Evolutionary conservation across 2,888 invertebrate genomes (phyloP), one percentile per base, ranked within the genome.

Genomic region (Lithophane ornitopus): DNA sequence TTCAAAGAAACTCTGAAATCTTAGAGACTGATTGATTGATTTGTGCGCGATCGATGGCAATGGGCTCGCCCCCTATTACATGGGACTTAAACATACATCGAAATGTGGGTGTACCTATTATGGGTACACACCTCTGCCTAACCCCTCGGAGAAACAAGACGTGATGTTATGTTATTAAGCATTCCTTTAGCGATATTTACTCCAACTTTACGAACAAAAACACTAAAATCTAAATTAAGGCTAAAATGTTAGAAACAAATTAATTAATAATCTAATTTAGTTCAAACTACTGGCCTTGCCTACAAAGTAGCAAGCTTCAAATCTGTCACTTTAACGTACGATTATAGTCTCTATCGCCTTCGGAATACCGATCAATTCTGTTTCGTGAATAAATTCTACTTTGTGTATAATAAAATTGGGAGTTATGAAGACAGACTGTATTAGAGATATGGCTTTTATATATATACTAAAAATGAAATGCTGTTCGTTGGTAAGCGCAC

Each of bases 281-380:
- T 63, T 44, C 44, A 41, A 56, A 52, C n/a, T 34, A 26, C 28
- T 59, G 54, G 34, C 77, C 83, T 87, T 46, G 78, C 70, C 59
- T 67, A 81, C 63, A 59, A 70, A 61, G 41, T 72, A 67, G 11
- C 0, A 4, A 41, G 39, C 59, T 41, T 62, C 75, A 66, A 72
- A 83, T 80, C 66, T 85, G 87, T 77, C 78, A 72, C 34, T 14
- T 52, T 77, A 54, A 80, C 54, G 65, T 58, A 76, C 76, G 71
- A 82, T 80, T 76, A 85, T 87, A 49, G 70, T 46, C 69, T 70
- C 62, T 83, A 74, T 76, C 12, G 6, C 68, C 58, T 74, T 79
- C 9, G 39, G 2, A 59, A 76, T 86, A 84, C 44, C 63, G 74
- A 76, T 70, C 54, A 73, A 44, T 71, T 59, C 49, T n/a, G 34